Evolutionary conservation across 2,888 invertebrate genomes (phyloP).

Genomic region (Caenorhabditis sp.): DNA sequence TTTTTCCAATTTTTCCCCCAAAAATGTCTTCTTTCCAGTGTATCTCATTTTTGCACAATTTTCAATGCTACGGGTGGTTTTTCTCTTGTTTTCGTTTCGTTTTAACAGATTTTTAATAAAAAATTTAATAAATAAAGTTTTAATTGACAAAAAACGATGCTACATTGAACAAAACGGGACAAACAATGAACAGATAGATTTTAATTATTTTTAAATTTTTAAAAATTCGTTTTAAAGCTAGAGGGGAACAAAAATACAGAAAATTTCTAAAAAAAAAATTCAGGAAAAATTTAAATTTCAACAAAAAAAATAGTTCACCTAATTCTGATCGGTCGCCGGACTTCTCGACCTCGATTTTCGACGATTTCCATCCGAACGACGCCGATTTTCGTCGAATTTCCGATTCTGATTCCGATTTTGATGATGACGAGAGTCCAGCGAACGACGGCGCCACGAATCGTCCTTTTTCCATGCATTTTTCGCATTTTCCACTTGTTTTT

Average conservation of each 20-base stretch:
- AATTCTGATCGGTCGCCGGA: background rate
- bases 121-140: background rate
- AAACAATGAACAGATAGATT: too few relatives aligned
- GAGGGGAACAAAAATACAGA: background rate
- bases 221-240: too few relatives aligned
- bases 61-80: constrained; percentile 19
- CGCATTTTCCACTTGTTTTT: background rate
- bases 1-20: constrained; percentile 13
- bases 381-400: background rate
- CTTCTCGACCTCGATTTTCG: background rate
- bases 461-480: too few relatives aligned
- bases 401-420: background rate
- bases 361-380: background rate
- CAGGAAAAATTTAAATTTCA: background rate
- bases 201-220: too few relatives aligned
- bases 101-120: background rate
- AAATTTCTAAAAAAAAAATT: constrained; percentile 1
- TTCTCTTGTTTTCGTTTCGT: background rate
- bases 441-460: background rate
- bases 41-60: constrained; percentile 60
- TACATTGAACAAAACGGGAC: background rate
- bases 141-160: background rate
- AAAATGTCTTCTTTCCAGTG: constrained; percentile 45
- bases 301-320: background rate
- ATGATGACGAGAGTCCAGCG: background rate